Conservation (phyloP, 1,140 invertebrate species). For the Rhopalosiphum maidis region DNA sequence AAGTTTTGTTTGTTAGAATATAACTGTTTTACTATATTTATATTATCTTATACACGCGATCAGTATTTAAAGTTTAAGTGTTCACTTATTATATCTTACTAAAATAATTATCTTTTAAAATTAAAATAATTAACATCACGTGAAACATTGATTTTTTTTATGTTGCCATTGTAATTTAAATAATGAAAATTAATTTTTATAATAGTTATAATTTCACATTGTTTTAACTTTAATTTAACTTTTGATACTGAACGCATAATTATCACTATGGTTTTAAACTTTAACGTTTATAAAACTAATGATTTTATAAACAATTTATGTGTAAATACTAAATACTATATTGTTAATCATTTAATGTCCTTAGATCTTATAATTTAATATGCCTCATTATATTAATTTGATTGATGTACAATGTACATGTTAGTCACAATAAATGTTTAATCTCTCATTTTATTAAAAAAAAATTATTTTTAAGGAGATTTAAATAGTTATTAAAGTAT, state of each 20-base stretch:
- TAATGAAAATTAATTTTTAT: background rate
- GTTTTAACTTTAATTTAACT: background rate
- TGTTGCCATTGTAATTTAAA: background rate
- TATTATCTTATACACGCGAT: background rate
- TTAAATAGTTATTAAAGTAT: background rate
- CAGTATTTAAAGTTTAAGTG: constrained; percentile 36
- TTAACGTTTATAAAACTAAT: constrained; percentile 7
- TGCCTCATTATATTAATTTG: constrained; percentile 45
- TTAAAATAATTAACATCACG: background rate
- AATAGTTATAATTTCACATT: background rate
- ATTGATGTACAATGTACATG: background rate
- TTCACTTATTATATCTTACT: background rate
- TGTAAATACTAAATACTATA: constrained; percentile 27
- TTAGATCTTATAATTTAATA: constrained; percentile 48
- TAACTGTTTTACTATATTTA: constrained; percentile 36
- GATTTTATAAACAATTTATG: background rate
- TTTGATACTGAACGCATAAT: constrained; percentile 41
- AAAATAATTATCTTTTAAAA: background rate
- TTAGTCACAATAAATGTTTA: constrained; percentile 27
- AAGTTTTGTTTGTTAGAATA: constrained; percentile 28
- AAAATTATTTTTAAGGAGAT: constrained; percentile 4
- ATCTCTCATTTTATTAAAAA: background rate
- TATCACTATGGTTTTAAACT: constrained; percentile 7
- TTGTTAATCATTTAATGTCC: constrained; percentile 21
- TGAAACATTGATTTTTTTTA: background rate